Conservation (phyloP, 2,888 invertebrate species). For the Amphimallon solstitiale region DNA sequence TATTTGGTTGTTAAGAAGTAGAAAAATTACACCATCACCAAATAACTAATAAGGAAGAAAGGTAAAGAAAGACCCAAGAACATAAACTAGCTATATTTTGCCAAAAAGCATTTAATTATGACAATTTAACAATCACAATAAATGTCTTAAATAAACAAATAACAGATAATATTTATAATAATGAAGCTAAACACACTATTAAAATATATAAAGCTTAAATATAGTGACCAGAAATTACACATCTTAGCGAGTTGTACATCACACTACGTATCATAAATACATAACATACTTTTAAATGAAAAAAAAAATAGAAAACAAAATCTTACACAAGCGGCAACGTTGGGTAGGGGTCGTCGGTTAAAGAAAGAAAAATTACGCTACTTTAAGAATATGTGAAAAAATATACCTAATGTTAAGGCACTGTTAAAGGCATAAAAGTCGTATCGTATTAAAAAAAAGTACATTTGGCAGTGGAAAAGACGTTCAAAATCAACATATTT, state of each 20-base stretch:
- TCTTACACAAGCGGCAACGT: constrained; percentile 29
- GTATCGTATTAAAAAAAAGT: constrained; percentile 22
- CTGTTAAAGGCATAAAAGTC: constrained; percentile 32
- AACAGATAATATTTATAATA: constrained; percentile 38
- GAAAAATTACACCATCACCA: constrained; percentile 25
- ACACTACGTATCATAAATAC: constrained; percentile 31
- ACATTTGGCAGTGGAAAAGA: constrained; percentile 38
- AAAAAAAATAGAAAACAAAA: constrained; percentile 12
- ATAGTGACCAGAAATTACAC: constrained; percentile 39
- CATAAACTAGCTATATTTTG: constrained; percentile 47
- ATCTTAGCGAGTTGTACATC: constrained; percentile 27
- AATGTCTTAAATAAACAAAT: constrained; percentile 50
- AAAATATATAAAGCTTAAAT: constrained; percentile 39
- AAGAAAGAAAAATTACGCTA: constrained; percentile 29
- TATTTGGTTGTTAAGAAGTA: neutral
- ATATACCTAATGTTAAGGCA: constrained; percentile 38
- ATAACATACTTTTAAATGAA: constrained; percentile 21
- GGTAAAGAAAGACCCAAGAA: constrained; percentile 35
- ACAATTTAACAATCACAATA: constrained; percentile 58
- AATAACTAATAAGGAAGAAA: constrained; percentile 19
- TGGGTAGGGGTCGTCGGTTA: constrained; percentile 17
- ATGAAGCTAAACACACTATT: constrained; percentile 36
- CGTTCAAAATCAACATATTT: constrained; percentile 29
- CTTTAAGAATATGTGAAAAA: constrained; percentile 37
- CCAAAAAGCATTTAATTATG: constrained; percentile 59